phyloP scores from a whole-genome alignment of 1,140 invertebrate genomes.

The Eulimnadia texana region DNA sequence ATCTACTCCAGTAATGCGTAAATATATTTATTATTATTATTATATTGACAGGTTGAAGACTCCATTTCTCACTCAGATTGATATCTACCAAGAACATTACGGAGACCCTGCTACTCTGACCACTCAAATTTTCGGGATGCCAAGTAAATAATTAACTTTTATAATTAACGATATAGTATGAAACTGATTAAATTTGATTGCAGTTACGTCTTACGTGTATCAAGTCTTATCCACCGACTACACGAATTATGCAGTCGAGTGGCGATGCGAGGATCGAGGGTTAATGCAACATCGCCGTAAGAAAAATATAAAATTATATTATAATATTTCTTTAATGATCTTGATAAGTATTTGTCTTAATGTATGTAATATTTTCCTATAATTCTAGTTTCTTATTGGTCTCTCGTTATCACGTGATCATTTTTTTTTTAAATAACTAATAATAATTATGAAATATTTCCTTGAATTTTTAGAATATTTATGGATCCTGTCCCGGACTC shows the following conservation, averaged over 20 bases:
- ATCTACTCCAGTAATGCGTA: no score
- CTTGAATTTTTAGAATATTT: not conserved
- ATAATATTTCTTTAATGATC: not conserved
- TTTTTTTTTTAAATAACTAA: not conserved
- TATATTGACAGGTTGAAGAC: not conserved
- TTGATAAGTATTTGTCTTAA: not conserved
- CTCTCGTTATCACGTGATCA: not conserved
- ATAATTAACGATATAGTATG: not conserved
- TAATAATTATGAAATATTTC: not conserved
- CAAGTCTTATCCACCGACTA: conserved; percentile 13
- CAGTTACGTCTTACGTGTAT: conserved; percentile 15
- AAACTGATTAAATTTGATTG: not conserved
- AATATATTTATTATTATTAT: not conserved
- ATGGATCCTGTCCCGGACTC: conserved; percentile 8
- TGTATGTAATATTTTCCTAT: not conserved
- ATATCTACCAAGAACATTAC: conserved; percentile 12
- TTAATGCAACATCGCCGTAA: conserved; percentile 10
- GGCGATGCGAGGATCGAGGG: conserved; percentile 13
- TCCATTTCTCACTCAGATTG: conserved; percentile 8
- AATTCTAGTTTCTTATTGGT: not conserved
- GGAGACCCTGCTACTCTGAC: conserved; percentile 12
- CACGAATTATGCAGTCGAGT: conserved; percentile 10
- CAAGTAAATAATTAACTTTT: conserved; percentile 1
- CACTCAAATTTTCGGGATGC: conserved; percentile 6
- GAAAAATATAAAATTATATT: not conserved